A percentile compares a stretch with the other conserved stretches of the same genome.
These are phyloP conservation scores for Crax fasciolata DNA, from an alignment of 2,797 vertebrate genomes.

Conservation along the genomic window DNA sequence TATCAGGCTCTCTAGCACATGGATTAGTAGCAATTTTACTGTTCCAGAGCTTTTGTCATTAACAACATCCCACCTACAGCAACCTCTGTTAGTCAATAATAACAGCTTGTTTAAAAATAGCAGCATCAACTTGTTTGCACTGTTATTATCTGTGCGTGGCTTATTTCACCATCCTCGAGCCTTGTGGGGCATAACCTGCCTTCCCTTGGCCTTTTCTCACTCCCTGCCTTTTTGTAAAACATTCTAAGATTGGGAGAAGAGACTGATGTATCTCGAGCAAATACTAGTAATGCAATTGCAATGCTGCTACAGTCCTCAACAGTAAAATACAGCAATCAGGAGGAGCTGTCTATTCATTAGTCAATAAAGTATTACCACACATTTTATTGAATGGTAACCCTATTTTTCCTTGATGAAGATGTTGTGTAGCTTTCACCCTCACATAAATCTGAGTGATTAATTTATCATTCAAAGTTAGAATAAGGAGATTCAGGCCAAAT, in stretches of 20 bases:
- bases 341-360: slow-evolving; percentile 64
- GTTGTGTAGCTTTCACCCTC: slow-evolving; percentile 50
- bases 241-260: slow-evolving; percentile 49
- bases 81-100: slow-evolving; percentile 86
- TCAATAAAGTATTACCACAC: slow-evolving; percentile 67
- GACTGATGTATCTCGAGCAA: slow-evolving; percentile 64
- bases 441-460: slow-evolving; percentile 77
- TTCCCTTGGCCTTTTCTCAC: background rate
- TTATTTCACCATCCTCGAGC: slow-evolving; percentile 83
- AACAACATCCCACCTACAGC: slow-evolving; percentile 76
- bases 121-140: slow-evolving; percentile 80
- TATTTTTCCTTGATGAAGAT: slow-evolving; percentile 70
- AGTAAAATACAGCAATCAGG: slow-evolving; percentile 71
- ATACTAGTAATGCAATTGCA: slow-evolving; percentile 46
- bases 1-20: slow-evolving; percentile 49
- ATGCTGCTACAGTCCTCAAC: slow-evolving; percentile 35
- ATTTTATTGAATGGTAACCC: slow-evolving; percentile 73
- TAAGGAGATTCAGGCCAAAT: slow-evolving; percentile 55
- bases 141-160: slow-evolving; percentile 85
- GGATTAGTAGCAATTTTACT: slow-evolving; percentile 51
- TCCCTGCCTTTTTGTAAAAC: background rate
- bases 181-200: background rate
- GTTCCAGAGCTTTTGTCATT: slow-evolving; percentile 75
- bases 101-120: slow-evolving; percentile 86
- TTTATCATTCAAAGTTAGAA: slow-evolving; percentile 58